Base-by-base conservation (phyloP, 2,888 invertebrate genomes). In the Toxonevra muliebris region DNA sequence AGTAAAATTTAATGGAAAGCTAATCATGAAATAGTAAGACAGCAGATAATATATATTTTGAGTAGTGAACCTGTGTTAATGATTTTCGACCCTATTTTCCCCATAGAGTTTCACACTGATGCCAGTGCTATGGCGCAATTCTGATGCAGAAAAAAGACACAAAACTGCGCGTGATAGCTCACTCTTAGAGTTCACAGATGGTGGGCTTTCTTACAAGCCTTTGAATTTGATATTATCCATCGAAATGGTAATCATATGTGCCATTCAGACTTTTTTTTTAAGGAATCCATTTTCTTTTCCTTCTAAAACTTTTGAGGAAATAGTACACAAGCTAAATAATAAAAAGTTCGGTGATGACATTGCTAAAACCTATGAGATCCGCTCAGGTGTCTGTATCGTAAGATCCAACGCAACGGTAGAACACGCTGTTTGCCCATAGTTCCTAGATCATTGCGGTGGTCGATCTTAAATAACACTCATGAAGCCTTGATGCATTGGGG, bases 71-170 rank as follows among this genome's bases (percentile, higher is more conserved):
- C 69, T 43, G 70, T 75, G 20, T 53, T 73, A 17, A 69, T 61
- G 20, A 72, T 74, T 54, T 74, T 71, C 60, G 68, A 72, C 19
- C 68, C 72, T 17, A 9, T 69, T 50, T 57, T 64, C 61, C 64
- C 71, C n/a, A 73, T 71, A 45, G 72, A 75, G 65, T 57, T 72
- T n/a, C 69, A 70, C 50, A 70, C 70, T 0, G 73, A 69, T 59
- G 69, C 71, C 9, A 73, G 71, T 57, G 61, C 2, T 62, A 54
- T 62, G 54, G 62, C 19, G 62, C 62, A 42, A 13, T 62, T 10
- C 43, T 62, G 15, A n/a, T 62, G 53, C 62, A 62, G 10, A 61
- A 52, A 17, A 61, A 20, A 48, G 41, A 52, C 12, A n/a, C 13
- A 9, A 61, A 52, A 52, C 20, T 41, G 8, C 52, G 15, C 41